Percentiles rank a stretch among this genome's conserved stretches.
Evolutionary conservation across 2,113 vertebrate genomes (phyloP).

Genomic region (Ornithorhynchus anatinus): DNA sequence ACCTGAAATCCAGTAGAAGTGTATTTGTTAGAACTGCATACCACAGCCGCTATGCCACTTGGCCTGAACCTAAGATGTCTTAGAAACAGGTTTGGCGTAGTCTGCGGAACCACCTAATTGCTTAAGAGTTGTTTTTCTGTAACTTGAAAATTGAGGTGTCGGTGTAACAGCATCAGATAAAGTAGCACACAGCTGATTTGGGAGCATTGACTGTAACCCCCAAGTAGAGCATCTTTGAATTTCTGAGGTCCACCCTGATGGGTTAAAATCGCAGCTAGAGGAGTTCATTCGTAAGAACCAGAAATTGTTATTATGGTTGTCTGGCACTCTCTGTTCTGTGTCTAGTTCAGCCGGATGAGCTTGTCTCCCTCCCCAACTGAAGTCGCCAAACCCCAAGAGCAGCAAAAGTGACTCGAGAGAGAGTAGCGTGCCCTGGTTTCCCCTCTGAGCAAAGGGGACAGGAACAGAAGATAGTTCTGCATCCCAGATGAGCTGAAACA

Average conservation of each 20-base stretch:
- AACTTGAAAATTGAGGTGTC: background rate
- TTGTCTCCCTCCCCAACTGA: background rate
- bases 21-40: background rate
- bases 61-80: background rate
- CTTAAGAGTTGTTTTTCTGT: conserved; percentile 15
- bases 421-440: background rate
- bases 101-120: background rate
- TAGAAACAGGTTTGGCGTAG: background rate
- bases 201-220: background rate
- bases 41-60: background rate
- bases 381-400: background rate
- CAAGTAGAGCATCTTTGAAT: conserved; percentile 21
- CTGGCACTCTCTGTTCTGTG: conserved; percentile 12
- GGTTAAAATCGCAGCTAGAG: background rate
- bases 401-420: background rate
- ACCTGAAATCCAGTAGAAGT: background rate
- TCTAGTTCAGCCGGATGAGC: background rate
- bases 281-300: background rate
- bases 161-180: background rate
- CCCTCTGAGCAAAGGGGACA: background rate
- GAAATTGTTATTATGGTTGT: background rate
- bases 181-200: background rate
- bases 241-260: conserved; percentile 2
- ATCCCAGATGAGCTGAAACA: background rate
- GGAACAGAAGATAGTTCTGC: background rate